Evolutionary conservation across 2,888 invertebrate species (phyloP).

Genomic region (Adelognathus sp.): DNA sequence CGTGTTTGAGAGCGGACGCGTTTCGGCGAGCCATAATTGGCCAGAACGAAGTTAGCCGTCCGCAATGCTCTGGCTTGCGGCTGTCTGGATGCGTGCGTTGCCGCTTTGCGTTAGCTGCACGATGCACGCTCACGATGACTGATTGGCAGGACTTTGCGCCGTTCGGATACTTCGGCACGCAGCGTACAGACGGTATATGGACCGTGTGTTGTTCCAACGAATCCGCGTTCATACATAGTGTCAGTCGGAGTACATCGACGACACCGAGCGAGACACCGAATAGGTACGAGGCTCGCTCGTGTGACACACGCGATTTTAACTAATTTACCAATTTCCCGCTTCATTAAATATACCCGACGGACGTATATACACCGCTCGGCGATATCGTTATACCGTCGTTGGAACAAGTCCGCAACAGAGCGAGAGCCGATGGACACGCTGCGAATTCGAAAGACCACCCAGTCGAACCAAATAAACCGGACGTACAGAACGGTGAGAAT

Average conservation of each 20-base stretch:
- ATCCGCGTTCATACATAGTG: neutral
- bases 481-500: neutral
- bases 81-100: conserved; percentile 16
- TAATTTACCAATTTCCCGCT: conserved; percentile 76
- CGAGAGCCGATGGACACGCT: conserved; percentile 18
- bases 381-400: conserved; percentile 47
- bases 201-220: conserved; percentile 50
- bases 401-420: neutral
- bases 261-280: conserved; percentile 23
- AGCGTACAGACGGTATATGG: too few relatives aligned
- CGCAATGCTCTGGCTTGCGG: conserved; percentile 43
- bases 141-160: conserved; percentile 34
- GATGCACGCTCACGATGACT: conserved; percentile 40
- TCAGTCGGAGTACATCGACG: conserved; percentile 36
- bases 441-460: conserved; percentile 39
- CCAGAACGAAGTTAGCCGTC: conserved; percentile 68
- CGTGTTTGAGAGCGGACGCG: conserved; percentile 4
- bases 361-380: conserved; percentile 31
- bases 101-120: conserved; percentile 19
- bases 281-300: conserved; percentile 30
- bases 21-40: conserved; percentile 65
- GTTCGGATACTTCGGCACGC: too few relatives aligned
- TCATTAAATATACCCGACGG: conserved; percentile 69
- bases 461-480: conserved; percentile 34
- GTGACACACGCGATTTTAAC: conserved; percentile 69